Percentiles rank a stretch among this genome's conserved stretches.
These are phyloP conservation scores for Nasonia oneida DNA, from an alignment of 2,888 invertebrate species.

Conservation along the genomic window DNA sequence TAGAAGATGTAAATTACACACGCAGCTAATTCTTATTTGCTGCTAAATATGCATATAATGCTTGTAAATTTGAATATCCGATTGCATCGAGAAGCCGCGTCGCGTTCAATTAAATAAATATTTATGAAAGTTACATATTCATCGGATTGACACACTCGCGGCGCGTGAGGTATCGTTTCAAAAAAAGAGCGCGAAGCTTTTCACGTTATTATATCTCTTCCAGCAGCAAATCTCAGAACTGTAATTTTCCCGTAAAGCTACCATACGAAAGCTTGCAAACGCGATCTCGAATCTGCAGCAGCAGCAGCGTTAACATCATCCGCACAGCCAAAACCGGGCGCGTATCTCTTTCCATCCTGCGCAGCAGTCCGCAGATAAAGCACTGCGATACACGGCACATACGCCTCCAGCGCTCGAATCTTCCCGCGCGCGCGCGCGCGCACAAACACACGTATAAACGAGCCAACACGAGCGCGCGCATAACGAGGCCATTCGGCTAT, in stretches of 20 bases:
- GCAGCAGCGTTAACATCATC: background rate
- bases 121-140: conserved; percentile 46
- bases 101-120: conserved; percentile 44
- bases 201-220: background rate
- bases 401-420: conserved; percentile 15
- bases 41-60: conserved; percentile 48
- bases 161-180: background rate
- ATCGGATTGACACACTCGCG: conserved; percentile 35
- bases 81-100: conserved; percentile 29
- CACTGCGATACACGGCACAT: background rate
- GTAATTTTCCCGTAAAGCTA: background rate
- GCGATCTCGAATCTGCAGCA: background rate
- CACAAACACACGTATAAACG: background rate
- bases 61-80: conserved; percentile 38
- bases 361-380: conserved; percentile 1
- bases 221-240: background rate
- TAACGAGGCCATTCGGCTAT: conserved; percentile 62
- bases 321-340: background rate
- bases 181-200: background rate
- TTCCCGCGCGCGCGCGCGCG: background rate
- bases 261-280: background rate
- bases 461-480: conserved; percentile 48
- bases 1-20: conserved; percentile 39
- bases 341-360: background rate
- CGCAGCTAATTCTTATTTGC: conserved; percentile 45